Conservation (phyloP, 2,888 invertebrate species). For the Euzophera pinguis region DNA sequence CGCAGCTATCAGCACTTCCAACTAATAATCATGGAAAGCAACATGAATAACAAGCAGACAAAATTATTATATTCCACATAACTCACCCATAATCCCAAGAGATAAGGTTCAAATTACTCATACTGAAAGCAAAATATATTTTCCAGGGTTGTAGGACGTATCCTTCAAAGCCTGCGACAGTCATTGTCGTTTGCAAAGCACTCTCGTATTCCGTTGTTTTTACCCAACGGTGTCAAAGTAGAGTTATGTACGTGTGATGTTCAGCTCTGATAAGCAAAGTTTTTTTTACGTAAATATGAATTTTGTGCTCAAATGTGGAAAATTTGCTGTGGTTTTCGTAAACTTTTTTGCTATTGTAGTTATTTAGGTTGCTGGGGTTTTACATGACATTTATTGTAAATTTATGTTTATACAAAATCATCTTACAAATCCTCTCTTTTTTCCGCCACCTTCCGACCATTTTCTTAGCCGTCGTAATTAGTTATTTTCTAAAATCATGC, state of each 20-base stretch:
- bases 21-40: slow-evolving; percentile 35
- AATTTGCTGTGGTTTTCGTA: too few relatives aligned
- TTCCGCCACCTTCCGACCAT: too few relatives aligned
- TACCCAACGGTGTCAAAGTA: slow-evolving; percentile 1
- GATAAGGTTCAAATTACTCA: slow-evolving; percentile 14
- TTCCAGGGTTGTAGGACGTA: slow-evolving; percentile 13
- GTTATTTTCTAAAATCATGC: too few relatives aligned
- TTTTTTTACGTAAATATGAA: neutral
- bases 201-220: slow-evolving; percentile 7
- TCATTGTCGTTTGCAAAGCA: slow-evolving; percentile 21
- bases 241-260: slow-evolving; percentile 8
- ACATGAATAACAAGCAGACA: slow-evolving; percentile 39
- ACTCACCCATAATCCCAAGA: neutral
- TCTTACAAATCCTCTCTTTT: too few relatives aligned
- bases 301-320: too few relatives aligned
- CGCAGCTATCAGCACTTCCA: slow-evolving; percentile 31
- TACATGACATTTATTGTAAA: too few relatives aligned
- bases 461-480: too few relatives aligned
- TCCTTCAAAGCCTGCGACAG: slow-evolving; percentile 19
- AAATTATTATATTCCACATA: neutral
- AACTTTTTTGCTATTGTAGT: too few relatives aligned
- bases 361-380: too few relatives aligned
- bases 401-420: too few relatives aligned
- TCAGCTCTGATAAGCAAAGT: slow-evolving; percentile 22
- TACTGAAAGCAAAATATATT: neutral